Conservation (phyloP, 2,888 invertebrate genomes). For the Quadriops clusia region DNA sequence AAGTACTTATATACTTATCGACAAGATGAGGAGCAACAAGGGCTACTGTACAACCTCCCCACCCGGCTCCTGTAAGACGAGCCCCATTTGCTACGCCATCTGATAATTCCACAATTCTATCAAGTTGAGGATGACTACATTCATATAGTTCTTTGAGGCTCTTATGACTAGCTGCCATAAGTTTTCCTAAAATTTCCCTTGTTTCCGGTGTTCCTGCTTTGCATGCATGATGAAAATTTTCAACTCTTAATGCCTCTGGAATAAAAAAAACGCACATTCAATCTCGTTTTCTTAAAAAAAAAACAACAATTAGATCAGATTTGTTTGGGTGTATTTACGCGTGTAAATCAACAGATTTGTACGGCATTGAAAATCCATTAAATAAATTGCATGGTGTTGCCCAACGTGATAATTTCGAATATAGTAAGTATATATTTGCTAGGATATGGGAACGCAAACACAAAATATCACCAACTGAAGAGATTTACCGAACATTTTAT, state of each 20-base stretch:
- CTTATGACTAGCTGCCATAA: conserved; percentile 83
- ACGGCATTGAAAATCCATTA: no score
- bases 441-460: no score
- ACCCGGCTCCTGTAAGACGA: conserved; percentile 91
- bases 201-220: conserved; percentile 32
- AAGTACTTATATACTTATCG: conserved; percentile 50
- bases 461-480: no score
- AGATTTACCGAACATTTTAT: no score
- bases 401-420: no score
- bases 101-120: conserved; percentile 66
- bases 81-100: conserved; percentile 54
- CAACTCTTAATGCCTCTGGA: conserved; percentile 76
- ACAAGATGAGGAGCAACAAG: conserved; percentile 57
- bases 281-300: no score
- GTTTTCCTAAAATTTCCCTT: conserved; percentile 52
- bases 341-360: no score
- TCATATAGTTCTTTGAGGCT: conserved; percentile 80
- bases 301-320: no score
- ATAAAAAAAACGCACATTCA: conserved; percentile 2
- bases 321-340: no score
- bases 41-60: conserved; percentile 96
- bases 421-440: no score
- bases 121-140: conserved; percentile 83
- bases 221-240: conserved; percentile 59
- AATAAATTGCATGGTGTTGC: no score